These are phyloP conservation scores for Melanocharis versteri DNA, from an alignment of 2,113 vertebrate species.

Conservation along the genomic window DNA sequence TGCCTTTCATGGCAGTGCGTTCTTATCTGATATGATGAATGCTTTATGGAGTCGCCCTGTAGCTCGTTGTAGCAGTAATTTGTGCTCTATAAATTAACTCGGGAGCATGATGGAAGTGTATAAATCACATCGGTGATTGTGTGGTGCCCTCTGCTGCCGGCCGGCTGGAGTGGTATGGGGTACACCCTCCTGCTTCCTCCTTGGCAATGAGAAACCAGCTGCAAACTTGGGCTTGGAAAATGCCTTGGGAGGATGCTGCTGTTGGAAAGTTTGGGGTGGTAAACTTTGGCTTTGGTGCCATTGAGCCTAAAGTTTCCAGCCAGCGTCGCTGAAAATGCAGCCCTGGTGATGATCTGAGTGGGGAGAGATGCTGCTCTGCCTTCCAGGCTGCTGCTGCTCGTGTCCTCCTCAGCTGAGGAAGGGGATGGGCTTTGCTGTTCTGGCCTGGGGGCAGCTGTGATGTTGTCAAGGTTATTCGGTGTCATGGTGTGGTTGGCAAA, in stretches of 20 bases:
- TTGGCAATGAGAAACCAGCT: neutral
- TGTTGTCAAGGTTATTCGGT: neutral
- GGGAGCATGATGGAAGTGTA: neutral
- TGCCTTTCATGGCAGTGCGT: neutral
- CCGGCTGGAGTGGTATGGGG: neutral
- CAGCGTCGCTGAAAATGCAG: neutral
- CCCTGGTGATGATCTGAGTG: neutral
- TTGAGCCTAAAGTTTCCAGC: neutral
- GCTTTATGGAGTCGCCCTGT: constrained; percentile 31
- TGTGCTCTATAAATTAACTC: constrained; percentile 49
- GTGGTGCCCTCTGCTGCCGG: constrained; percentile 65
- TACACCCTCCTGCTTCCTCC: neutral
- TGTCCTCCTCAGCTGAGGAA: neutral
- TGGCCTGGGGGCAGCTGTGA: neutral
- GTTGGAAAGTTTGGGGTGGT: neutral
- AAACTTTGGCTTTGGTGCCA: neutral
- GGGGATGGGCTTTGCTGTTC: neutral
- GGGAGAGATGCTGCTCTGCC: neutral
- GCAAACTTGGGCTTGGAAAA: neutral
- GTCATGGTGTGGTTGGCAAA: neutral
- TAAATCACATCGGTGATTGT: constrained; percentile 60
- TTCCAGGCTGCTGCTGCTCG: neutral
- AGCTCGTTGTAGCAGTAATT: constrained; percentile 55
- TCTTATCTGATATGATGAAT: constrained; percentile 35
- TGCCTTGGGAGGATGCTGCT: neutral